phyloP scores from a whole-genome alignment of 2,113 vertebrate genomes.

The Apteryx owenii region DNA sequence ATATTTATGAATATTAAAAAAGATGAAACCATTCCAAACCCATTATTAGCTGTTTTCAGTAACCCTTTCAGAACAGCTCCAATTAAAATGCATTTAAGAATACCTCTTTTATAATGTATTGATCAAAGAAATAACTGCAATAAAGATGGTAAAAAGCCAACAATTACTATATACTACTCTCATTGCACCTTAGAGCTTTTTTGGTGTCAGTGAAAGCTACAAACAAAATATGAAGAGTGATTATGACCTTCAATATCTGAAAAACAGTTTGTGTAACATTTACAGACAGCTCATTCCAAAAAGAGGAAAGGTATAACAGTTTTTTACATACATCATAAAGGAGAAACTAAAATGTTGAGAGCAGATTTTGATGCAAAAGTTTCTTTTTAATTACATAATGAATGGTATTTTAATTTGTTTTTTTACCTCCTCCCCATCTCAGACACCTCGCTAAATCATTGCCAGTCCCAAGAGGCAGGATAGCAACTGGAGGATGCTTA shows the following conservation, averaged over 20 bases:
- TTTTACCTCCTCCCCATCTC: constrained; percentile 96
- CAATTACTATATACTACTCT: not conserved
- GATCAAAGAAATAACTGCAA: not conserved
- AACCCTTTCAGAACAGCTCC: not conserved
- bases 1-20: constrained; percentile 32
- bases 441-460: constrained; percentile 96
- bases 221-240: not conserved
- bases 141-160: not conserved
- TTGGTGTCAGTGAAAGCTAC: not conserved
- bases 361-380: not conserved
- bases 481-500: constrained; percentile 93
- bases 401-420: not conserved
- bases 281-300: not conserved
- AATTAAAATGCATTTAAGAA: not conserved
- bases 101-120: not conserved
- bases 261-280: not conserved
- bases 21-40: not conserved
- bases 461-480: constrained; percentile 95
- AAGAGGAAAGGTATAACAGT: not conserved
- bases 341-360: not conserved
- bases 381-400: not conserved
- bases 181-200: not conserved
- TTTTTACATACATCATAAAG: not conserved
- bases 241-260: not conserved
- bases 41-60: constrained; percentile 1